Conservation (phyloP, 2,113 vertebrate genomes). For the Amblyopsis rosae region DNA sequence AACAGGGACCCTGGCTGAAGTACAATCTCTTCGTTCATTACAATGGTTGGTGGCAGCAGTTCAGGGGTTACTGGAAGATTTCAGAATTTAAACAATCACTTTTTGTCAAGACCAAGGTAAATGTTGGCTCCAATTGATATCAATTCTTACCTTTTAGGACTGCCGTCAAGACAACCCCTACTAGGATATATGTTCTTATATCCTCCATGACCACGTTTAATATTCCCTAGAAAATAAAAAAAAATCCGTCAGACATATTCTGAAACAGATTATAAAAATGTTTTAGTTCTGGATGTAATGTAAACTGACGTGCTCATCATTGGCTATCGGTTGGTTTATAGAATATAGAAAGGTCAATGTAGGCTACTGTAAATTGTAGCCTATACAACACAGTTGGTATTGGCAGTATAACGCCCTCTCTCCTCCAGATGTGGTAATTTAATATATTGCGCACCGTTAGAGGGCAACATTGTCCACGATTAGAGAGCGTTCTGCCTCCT, state of each 20-base stretch:
- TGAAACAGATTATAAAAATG: neutral
- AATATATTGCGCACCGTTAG: conserved; percentile 39
- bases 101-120: neutral
- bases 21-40: conserved; percentile 79
- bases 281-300: neutral
- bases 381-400: no score
- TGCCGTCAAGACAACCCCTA: conserved; percentile 75
- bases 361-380: no score
- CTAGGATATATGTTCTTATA: conserved; percentile 65
- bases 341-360: no score
- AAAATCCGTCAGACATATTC: neutral
- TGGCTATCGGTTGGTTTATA: no score
- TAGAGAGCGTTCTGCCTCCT: neutral
- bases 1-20: conserved; percentile 81
- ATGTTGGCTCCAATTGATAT: neutral
- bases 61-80: conserved; percentile 62
- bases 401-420: neutral
- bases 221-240: conserved; percentile 63
- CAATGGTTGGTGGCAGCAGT: conserved; percentile 77
- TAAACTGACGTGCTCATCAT: neutral
- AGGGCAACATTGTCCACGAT: conserved; percentile 69
- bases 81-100: conserved; percentile 29
- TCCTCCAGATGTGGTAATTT: conserved; percentile 1
- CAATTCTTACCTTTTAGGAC: conserved; percentile 60
- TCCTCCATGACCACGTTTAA: conserved; percentile 79